Evolutionary conservation across 2,797 vertebrate genomes (phyloP).

Genomic region (Dermochelys coriacea): DNA sequence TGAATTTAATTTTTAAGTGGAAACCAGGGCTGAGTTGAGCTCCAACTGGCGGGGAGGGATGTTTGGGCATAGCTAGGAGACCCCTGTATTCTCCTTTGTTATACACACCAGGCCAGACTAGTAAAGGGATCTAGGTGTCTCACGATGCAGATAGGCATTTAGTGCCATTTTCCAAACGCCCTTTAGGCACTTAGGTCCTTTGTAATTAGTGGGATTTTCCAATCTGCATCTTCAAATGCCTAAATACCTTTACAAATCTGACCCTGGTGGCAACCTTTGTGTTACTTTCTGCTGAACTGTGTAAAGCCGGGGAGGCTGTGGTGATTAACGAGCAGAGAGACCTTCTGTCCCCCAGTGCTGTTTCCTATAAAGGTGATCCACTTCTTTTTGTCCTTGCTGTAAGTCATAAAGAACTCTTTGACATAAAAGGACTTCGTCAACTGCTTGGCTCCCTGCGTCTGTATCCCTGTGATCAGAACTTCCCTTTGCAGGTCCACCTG

Average conservation of each 20-base stretch:
- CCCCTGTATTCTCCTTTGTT: neutral
- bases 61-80: neutral
- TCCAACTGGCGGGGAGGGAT: neutral
- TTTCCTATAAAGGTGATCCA: conserved; percentile 93
- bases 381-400: conserved; percentile 88
- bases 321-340: conserved; percentile 22
- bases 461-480: conserved; percentile 91
- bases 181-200: neutral
- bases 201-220: neutral
- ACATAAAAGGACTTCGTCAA: conserved; percentile 83
- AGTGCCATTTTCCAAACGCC: neutral
- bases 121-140: neutral
- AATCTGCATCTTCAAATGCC: neutral
- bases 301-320: neutral
- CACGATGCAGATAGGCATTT: neutral
- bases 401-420: conserved; percentile 86
- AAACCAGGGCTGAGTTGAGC: neutral
- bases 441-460: conserved; percentile 93
- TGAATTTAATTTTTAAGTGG: neutral
- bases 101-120: neutral
- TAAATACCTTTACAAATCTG: neutral
- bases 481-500: conserved; percentile 94
- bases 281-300: neutral
- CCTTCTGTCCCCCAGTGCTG: conserved; percentile 84
- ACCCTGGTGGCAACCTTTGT: neutral